These are phyloP conservation scores for Ophion slaviceki DNA, from an alignment of 2,888 invertebrate species.

Conservation along the genomic window DNA sequence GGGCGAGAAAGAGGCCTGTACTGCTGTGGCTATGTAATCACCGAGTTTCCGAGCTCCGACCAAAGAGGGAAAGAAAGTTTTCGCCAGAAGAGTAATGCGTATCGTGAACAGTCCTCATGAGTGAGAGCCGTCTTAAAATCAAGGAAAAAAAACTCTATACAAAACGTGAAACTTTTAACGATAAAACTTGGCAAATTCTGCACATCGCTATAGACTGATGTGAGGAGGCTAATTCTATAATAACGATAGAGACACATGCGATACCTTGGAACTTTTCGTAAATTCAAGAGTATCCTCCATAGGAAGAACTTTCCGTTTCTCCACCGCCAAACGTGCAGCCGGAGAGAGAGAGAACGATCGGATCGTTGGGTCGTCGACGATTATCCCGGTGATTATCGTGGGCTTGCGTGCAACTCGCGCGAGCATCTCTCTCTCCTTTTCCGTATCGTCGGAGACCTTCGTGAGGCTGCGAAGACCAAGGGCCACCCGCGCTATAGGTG, in stretches of 20 bases:
- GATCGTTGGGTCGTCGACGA: constrained; percentile 49
- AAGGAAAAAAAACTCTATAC: background rate
- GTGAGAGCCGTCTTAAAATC: constrained; percentile 1
- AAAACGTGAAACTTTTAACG: background rate
- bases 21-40: constrained; percentile 50
- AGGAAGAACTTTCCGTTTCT: constrained; percentile 17
- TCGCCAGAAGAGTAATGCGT: constrained; percentile 12
- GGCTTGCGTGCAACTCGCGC: constrained; percentile 49
- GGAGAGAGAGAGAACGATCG: constrained; percentile 26
- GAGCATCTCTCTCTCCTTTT: constrained; percentile 3
- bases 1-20: constrained; percentile 60
- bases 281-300: background rate
- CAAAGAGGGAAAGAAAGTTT: constrained; percentile 47
- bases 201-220: background rate
- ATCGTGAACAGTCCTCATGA: background rate
- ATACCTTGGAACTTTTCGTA: background rate
- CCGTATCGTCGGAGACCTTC: constrained; percentile 49
- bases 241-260: background rate
- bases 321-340: background rate
- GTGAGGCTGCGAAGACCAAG: constrained; percentile 53
- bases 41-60: constrained; percentile 22
- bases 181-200: background rate
- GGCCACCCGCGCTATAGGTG: constrained; percentile 59
- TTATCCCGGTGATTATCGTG: constrained; percentile 64
- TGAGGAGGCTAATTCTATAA: background rate